phyloP scores from a whole-genome alignment of 92 coral and sea anemone genomes.

The Ricordea florida region DNA sequence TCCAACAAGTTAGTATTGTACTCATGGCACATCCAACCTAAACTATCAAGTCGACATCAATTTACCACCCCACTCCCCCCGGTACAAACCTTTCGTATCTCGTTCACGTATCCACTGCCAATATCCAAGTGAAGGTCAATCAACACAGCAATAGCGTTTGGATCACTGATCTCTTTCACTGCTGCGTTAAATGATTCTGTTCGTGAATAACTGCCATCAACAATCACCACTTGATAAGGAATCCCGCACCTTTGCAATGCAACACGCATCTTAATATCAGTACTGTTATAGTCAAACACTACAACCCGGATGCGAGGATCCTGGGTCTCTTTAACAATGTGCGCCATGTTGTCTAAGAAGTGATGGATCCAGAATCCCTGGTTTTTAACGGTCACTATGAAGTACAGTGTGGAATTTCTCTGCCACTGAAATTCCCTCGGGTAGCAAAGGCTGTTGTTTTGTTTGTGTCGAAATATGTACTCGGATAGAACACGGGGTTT shows the following conservation, averaged over 20 bases:
- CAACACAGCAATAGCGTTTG: conserved; percentile 31
- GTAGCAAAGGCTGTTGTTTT: conserved; percentile 13
- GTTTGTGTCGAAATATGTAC: conserved; percentile 44
- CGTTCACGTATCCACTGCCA: conserved; percentile 9
- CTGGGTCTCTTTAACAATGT: conserved; percentile 29
- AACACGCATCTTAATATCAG: conserved; percentile 46
- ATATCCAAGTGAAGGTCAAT: conserved; percentile 56
- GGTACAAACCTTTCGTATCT: conserved; percentile 43
- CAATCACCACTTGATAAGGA: conserved; percentile 11
- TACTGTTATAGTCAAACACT: conserved; percentile 70
- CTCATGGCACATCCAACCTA: no score
- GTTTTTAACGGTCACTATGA: conserved; percentile 60
- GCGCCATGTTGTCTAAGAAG: conserved; percentile 56
- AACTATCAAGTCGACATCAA: no score
- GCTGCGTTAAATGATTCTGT: conserved; percentile 47
- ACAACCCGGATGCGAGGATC: conserved; percentile 51
- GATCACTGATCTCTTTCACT: conserved; percentile 28
- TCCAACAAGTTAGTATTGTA: no score
- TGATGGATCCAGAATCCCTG: conserved; percentile 71
- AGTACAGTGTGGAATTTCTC: conserved; percentile 34
- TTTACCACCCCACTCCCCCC: no score
- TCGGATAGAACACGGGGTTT: conserved; percentile 51
- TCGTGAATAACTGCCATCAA: conserved; percentile 24
- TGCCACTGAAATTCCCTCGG: conserved; percentile 54
- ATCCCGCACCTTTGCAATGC: conserved; percentile 48